phyloP scores from a whole-genome alignment of 2,113 vertebrate species.

The Xerus inauris region DNA sequence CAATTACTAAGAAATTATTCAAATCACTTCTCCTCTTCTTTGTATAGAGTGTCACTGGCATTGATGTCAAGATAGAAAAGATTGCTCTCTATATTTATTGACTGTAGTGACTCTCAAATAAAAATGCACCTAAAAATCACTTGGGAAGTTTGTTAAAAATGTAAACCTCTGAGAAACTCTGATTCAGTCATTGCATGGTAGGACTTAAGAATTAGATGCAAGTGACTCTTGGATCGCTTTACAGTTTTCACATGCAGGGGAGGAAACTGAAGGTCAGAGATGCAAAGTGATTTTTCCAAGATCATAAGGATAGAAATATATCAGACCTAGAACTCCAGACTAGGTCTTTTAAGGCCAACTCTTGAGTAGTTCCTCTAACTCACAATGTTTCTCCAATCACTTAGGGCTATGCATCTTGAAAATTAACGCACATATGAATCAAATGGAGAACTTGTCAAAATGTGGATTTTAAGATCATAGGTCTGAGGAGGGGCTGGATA shows the following conservation, averaged over 20 bases:
- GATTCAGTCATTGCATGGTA: not conserved
- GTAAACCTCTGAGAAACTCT: conserved; percentile 51
- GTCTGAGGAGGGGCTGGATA: not conserved
- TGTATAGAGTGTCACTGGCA: not conserved
- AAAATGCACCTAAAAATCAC: not conserved
- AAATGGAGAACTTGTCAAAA: not conserved
- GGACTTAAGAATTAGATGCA: not conserved
- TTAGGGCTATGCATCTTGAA: not conserved
- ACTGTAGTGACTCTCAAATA: not conserved
- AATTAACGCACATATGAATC: not conserved
- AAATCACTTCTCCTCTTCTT: not conserved
- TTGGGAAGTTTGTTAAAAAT: conserved; percentile 35
- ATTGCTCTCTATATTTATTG: not conserved
- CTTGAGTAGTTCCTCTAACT: not conserved
- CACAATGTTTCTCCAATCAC: not conserved
- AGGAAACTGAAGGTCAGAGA: conserved; percentile 31
- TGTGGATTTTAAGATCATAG: not conserved
- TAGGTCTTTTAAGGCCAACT: not conserved
- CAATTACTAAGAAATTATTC: conserved; percentile 46
- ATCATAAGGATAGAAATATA: not conserved
- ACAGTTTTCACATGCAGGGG: not conserved
- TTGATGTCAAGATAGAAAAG: conserved; percentile 6
- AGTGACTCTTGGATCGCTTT: not conserved
- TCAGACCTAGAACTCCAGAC: not conserved
- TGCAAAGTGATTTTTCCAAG: conserved; percentile 15